These are phyloP conservation scores for Tetraodon nigroviridis DNA, from an alignment of 2,113 vertebrate species.

Conservation along the genomic window DNA sequence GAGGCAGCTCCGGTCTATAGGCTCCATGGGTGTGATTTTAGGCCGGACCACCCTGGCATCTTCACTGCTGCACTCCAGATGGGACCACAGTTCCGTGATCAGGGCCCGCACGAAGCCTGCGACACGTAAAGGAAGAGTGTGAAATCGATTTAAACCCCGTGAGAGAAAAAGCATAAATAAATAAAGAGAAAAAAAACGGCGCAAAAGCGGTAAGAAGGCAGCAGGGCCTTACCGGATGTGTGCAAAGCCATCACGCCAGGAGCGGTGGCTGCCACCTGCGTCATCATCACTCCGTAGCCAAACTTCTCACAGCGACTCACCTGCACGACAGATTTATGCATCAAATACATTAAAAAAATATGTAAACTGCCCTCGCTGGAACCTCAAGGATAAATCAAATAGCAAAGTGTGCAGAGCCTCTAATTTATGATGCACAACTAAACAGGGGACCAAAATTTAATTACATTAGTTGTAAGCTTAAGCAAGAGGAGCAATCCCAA, in stretches of 20 bases:
- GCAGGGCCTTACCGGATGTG: conserved; percentile 77
- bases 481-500: conserved; percentile 34
- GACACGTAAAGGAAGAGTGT: not conserved
- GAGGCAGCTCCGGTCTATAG: conserved; percentile 88
- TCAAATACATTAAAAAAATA: not conserved
- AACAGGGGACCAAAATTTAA: conserved; percentile 45
- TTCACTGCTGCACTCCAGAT: conserved; percentile 87
- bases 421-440: conserved; percentile 37
- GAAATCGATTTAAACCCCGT: not conserved
- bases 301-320: conserved; percentile 84
- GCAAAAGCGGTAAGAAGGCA: too few relatives aligned
- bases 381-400: conserved; percentile 18
- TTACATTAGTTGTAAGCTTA: conserved; percentile 31
- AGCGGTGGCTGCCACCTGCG: conserved; percentile 86
- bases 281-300: conserved; percentile 83
- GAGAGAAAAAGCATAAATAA: not conserved
- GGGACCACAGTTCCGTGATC: conserved; percentile 84
- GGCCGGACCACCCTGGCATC: conserved; percentile 81
- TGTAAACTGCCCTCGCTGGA: not conserved
- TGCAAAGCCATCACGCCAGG: conserved; percentile 79
- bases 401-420: conserved; percentile 28
- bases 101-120: conserved; percentile 85
- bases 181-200: not conserved
- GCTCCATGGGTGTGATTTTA: conserved; percentile 83
- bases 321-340: conserved; percentile 56